These are phyloP conservation scores for Oscheius sp. DNA, from an alignment of 2,888 invertebrate genomes.

Conservation along the genomic window DNA sequence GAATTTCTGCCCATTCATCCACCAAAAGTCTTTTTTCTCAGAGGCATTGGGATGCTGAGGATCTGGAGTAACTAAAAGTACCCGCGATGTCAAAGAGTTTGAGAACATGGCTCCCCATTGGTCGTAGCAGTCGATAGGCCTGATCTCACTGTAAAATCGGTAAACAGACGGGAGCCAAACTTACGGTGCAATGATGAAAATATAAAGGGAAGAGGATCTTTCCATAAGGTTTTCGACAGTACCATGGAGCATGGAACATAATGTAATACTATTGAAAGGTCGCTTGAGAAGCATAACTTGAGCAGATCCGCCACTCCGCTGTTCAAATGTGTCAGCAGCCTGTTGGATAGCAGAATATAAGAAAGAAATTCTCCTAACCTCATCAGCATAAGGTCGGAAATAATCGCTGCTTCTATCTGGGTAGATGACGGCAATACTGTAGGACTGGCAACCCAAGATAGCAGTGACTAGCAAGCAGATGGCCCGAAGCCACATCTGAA, in stretches of 20 bases:
- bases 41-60: neutral
- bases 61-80: neutral
- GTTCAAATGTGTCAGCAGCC: neutral
- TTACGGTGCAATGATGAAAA: constrained; percentile 10
- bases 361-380: neutral
- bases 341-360: neutral
- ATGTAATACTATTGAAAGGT: neutral
- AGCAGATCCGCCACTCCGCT: neutral
- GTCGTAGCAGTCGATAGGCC: neutral
- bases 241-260: neutral
- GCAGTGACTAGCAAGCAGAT: neutral
- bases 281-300: neutral
- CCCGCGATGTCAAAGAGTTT: too few species aligned
- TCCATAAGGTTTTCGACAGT: neutral
- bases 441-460: neutral
- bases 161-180: neutral
- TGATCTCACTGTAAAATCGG: neutral
- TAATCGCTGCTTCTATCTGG: neutral
- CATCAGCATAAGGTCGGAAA: neutral
- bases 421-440: constrained; percentile 3
- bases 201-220: neutral
- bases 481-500: neutral
- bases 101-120: neutral
- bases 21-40: constrained; percentile 4
- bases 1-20: neutral